Evolutionary conservation across 1,140 invertebrate species (phyloP).

Genomic region (Hormaphis cornu): DNA sequence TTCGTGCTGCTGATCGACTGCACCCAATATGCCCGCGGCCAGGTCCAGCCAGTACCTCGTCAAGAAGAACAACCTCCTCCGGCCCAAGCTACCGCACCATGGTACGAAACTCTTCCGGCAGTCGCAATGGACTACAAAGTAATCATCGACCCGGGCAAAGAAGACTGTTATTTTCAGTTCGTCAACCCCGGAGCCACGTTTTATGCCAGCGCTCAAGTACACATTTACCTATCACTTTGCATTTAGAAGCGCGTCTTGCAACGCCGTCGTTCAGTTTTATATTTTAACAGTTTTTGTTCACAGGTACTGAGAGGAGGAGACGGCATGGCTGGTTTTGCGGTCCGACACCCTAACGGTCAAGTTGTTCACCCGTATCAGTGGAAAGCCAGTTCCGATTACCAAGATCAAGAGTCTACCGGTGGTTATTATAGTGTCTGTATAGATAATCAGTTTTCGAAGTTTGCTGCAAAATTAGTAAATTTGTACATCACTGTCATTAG

Average conservation of each 20-base stretch:
- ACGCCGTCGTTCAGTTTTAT: no score
- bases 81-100: background rate
- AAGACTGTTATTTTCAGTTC: constrained; percentile 90
- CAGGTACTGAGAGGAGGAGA: constrained; percentile 80
- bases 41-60: background rate
- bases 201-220: constrained; percentile 85
- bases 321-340: constrained; percentile 83
- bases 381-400: constrained; percentile 75
- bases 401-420: constrained; percentile 65
- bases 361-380: constrained; percentile 84
- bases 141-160: constrained; percentile 84
- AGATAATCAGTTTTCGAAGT: constrained; percentile 88
- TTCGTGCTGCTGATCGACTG: background rate
- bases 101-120: constrained; percentile 56
- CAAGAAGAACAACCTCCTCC: background rate
- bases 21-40: background rate
- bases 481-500: constrained; percentile 86
- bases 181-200: constrained; percentile 84
- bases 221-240: background rate
- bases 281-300: background rate
- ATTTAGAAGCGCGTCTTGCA: no score
- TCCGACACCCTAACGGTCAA: constrained; percentile 70
- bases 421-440: constrained; percentile 90
- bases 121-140: constrained; percentile 93
- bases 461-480: constrained; percentile 84